Conservation (phyloP, 2,888 invertebrate species). For the Drosophila atroscutellata region DNA sequence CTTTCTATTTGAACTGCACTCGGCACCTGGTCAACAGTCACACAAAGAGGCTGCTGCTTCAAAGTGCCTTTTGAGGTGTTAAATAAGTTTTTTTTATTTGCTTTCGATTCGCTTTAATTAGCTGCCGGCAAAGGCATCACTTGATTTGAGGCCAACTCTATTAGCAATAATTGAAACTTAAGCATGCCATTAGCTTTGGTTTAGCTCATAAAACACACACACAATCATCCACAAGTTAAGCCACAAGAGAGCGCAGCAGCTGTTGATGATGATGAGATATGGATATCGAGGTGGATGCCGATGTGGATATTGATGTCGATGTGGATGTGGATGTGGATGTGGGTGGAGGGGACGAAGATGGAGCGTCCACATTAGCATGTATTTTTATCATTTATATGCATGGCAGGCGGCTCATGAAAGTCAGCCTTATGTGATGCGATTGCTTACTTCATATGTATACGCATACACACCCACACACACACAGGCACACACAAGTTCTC, state of each 20-base stretch:
- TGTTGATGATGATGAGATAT: slow-evolving; percentile 3
- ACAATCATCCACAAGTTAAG: slow-evolving; percentile 8
- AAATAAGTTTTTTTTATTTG: neutral
- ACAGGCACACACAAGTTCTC: neutral
- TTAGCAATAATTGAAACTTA: slow-evolving; percentile 79
- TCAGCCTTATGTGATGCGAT: slow-evolving; percentile 61
- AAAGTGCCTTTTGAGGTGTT: slow-evolving; percentile 16
- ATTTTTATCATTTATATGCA: slow-evolving; percentile 81
- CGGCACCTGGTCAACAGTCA: neutral
- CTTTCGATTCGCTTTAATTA: neutral
- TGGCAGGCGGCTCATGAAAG: slow-evolving; percentile 73
- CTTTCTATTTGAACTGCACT: neutral
- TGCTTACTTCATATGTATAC: slow-evolving; percentile 23
- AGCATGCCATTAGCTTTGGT: slow-evolving; percentile 70
- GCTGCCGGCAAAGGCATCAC: slow-evolving; percentile 8
- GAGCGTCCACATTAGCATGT: slow-evolving; percentile 67
- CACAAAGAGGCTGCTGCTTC: neutral
- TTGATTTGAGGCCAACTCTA: slow-evolving; percentile 59
- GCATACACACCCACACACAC: slow-evolving; percentile 17
- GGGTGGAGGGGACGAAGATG: slow-evolving; percentile 5
- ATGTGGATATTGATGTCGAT: neutral
- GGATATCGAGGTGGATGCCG: neutral
- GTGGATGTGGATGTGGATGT: neutral
- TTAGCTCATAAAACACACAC: slow-evolving; percentile 56
- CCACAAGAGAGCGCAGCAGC: neutral